A percentile compares a stretch with the other conserved stretches of the same genome.
Evolutionary conservation across 2,888 invertebrate genomes (phyloP).

Genomic region (Podotricha telesiphe): DNA sequence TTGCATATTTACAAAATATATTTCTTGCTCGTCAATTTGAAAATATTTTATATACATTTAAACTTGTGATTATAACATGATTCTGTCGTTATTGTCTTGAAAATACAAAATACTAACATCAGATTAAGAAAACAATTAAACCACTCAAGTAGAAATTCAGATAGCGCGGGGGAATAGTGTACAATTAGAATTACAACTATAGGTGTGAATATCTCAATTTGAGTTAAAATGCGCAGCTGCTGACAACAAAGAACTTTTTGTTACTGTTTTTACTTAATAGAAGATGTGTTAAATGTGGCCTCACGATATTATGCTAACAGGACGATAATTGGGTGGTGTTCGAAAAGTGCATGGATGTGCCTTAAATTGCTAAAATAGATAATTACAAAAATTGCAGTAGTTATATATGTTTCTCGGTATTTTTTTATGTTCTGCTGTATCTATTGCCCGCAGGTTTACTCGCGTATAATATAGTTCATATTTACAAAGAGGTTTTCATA

Average conservation of each 20-base stretch:
- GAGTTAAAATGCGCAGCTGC: slow-evolving; percentile 48
- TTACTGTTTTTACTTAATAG: slow-evolving; percentile 51
- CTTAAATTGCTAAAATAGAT: slow-evolving; percentile 7
- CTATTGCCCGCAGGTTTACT: too few relatives aligned
- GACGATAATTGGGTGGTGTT: slow-evolving; percentile 52
- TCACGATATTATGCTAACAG: slow-evolving; percentile 50
- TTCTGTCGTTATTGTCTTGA: too few relatives aligned
- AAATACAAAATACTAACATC: not conserved
- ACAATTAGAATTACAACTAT: slow-evolving; percentile 29
- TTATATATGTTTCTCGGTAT: not conserved
- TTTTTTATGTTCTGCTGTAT: too few relatives aligned
- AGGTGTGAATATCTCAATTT: slow-evolving; percentile 54
- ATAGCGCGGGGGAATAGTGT: slow-evolving; percentile 10
- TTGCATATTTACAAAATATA: too few relatives aligned
- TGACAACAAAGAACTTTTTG: slow-evolving; percentile 53
- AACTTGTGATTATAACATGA: too few relatives aligned
- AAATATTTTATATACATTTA: too few relatives aligned
- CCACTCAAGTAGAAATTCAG: slow-evolving; percentile 1
- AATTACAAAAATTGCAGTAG: not conserved
- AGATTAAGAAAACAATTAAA: not conserved
- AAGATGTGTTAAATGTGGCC: slow-evolving; percentile 51
- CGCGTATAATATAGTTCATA: too few relatives aligned
- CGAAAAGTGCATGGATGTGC: slow-evolving; percentile 35
- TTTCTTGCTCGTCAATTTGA: too few relatives aligned
- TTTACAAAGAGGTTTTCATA: too few relatives aligned